Conservation (phyloP, 2,113 vertebrate genomes). For the Gasterosteus nipponicus region DNA sequence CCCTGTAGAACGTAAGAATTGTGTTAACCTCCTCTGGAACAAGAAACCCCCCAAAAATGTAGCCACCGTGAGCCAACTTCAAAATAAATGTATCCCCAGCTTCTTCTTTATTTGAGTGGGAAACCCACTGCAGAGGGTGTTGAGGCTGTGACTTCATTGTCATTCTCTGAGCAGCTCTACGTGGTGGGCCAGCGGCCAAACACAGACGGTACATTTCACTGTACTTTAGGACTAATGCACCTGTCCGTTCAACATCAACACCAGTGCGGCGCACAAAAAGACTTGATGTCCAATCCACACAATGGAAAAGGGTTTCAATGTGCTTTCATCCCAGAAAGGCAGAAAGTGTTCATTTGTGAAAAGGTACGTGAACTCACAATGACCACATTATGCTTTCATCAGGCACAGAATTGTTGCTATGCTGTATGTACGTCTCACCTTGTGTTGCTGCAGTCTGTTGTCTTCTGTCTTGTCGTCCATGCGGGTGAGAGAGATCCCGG, state of each 20-base stretch:
- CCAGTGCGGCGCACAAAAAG: constrained; percentile 28
- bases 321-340: background rate
- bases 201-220: constrained; percentile 42
- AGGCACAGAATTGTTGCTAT: background rate
- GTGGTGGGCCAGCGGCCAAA: constrained; percentile 38
- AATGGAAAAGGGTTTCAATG: background rate
- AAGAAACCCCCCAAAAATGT: background rate
- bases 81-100: background rate
- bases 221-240: constrained; percentile 52
- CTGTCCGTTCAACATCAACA: constrained; percentile 45
- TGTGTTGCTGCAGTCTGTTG: constrained; percentile 76
- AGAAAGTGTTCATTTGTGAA: constrained; percentile 20
- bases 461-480: constrained; percentile 87
- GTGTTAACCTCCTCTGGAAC: constrained; percentile 1
- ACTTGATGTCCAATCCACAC: constrained; percentile 4
- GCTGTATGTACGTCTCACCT: constrained; percentile 53
- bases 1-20: background rate
- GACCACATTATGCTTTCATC: constrained; percentile 4
- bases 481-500: constrained; percentile 88
- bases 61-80: too few relatives aligned
- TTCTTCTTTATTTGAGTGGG: constrained; percentile 22
- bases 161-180: constrained; percentile 45
- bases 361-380: background rate
- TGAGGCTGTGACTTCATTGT: constrained; percentile 44
- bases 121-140: constrained; percentile 30